Evolutionary conservation across 2,113 vertebrate species (phyloP).

Genomic region (Sarotherodon lohbergeri): DNA sequence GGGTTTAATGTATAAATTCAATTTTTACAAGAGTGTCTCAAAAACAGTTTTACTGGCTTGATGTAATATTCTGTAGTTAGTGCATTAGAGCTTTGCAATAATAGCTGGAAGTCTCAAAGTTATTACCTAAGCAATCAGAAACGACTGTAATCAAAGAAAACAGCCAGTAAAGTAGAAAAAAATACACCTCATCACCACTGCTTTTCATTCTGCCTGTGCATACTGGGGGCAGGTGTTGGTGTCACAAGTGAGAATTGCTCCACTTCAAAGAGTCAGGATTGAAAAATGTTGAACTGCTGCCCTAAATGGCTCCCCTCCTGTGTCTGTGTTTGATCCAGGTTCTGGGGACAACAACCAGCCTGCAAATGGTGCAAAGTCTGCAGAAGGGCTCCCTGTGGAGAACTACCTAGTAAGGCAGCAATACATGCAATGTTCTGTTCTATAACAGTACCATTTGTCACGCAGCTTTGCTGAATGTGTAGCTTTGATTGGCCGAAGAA

Average conservation of each 20-base stretch:
- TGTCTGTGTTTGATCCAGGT: slow-evolving; percentile 11
- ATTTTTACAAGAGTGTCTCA: not conserved
- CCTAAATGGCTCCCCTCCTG: not conserved
- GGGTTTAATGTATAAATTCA: not conserved
- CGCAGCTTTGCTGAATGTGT: not conserved
- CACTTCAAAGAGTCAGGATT: not conserved
- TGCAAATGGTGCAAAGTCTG: not conserved
- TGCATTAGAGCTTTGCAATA: not conserved
- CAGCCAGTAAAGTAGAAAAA: not conserved
- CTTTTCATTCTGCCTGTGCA: not conserved
- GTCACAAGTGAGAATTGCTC: not conserved
- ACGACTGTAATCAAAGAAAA: not conserved
- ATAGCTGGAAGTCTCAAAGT: not conserved
- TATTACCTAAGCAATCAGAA: not conserved
- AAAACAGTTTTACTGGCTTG: not conserved
- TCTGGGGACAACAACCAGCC: slow-evolving; percentile 1
- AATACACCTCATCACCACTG: not conserved
- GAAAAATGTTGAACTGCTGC: not conserved
- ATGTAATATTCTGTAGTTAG: not conserved
- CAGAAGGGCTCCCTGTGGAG: slow-evolving; percentile 12
- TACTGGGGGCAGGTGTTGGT: not conserved
- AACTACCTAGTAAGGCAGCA: slow-evolving; percentile 32
- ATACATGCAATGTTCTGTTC: not conserved
- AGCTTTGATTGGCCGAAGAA: not conserved
- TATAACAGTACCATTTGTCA: not conserved